A percentile compares a stretch with the other conserved stretches of the same genome.
These are phyloP conservation scores for Phrixothrix hirtus DNA, from an alignment of 2,888 invertebrate species.

Conservation along the genomic window DNA sequence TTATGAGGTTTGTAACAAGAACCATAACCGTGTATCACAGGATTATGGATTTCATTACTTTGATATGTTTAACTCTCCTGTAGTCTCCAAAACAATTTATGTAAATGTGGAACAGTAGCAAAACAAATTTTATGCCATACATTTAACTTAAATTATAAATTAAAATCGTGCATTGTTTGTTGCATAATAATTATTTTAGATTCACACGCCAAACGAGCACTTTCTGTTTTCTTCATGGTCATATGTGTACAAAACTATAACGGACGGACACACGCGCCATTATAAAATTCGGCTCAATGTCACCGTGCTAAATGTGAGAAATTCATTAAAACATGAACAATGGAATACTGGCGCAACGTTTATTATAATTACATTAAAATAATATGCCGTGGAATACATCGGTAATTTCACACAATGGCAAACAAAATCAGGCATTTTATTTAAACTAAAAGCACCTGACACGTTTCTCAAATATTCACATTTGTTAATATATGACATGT, in stretches of 20 bases:
- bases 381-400: conserved; percentile 7
- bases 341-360: conserved; percentile 30
- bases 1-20: conserved; percentile 47
- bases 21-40: conserved; percentile 49
- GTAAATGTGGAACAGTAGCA: neutral
- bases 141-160: conserved; percentile 15
- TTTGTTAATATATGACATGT: too few species aligned
- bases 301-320: conserved; percentile 52
- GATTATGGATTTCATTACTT: conserved; percentile 45
- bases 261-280: conserved; percentile 43
- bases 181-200: conserved; percentile 25
- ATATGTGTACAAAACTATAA: conserved; percentile 36
- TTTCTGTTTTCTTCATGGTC: conserved; percentile 35
- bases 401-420: neutral
- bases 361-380: conserved; percentile 26
- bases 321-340: conserved; percentile 52
- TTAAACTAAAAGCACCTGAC: neutral
- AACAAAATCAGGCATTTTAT: neutral
- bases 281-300: conserved; percentile 54
- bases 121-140: conserved; percentile 3
- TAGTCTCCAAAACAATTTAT: conserved; percentile 14
- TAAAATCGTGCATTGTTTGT: conserved; percentile 19
- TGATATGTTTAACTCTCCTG: too few species aligned
- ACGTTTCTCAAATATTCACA: neutral
- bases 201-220: conserved; percentile 31